A percentile compares a stretch with the other conserved stretches of the same genome.
phyloP scores from a whole-genome alignment of 2,888 invertebrate species.

The Cataglyphis livida region DNA sequence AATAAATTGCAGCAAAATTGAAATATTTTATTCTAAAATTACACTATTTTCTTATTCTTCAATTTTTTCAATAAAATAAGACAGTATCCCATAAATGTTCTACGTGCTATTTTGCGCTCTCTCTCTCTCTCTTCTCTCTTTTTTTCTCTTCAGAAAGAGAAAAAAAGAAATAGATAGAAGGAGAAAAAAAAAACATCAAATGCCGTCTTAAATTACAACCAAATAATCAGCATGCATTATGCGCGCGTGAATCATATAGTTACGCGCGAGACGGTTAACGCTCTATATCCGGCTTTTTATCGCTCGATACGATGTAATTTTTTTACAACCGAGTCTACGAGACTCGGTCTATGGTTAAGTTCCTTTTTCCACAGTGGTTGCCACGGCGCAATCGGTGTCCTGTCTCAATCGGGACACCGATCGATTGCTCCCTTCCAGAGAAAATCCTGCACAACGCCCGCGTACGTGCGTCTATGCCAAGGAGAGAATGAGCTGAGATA shows the following conservation, averaged over 20 bases:
- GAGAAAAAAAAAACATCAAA: not conserved
- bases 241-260: constrained; percentile 29
- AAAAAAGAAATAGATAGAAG: too few relatives aligned
- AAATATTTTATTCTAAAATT: too few relatives aligned
- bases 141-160: not conserved
- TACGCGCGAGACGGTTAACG: constrained; percentile 31
- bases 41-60: too few relatives aligned
- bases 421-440: constrained; percentile 64
- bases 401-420: constrained; percentile 15
- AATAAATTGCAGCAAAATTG: too few relatives aligned
- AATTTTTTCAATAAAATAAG: too few relatives aligned
- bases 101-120: constrained; percentile 5
- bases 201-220: not conserved
- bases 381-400: constrained; percentile 50
- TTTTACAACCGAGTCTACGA: not conserved
- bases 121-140: not conserved
- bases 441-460: constrained; percentile 68
- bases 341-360: constrained; percentile 22
- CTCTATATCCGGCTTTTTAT: constrained; percentile 9
- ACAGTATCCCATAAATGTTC: too few relatives aligned
- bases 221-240: constrained; percentile 31
- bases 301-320: constrained; percentile 15
- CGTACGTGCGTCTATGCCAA: constrained; percentile 77
- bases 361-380: constrained; percentile 60
- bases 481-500: constrained; percentile 77